Evolutionary conservation across 2,797 vertebrate species (phyloP).

Genomic region (Acrossocheilus wenchowensis): DNA sequence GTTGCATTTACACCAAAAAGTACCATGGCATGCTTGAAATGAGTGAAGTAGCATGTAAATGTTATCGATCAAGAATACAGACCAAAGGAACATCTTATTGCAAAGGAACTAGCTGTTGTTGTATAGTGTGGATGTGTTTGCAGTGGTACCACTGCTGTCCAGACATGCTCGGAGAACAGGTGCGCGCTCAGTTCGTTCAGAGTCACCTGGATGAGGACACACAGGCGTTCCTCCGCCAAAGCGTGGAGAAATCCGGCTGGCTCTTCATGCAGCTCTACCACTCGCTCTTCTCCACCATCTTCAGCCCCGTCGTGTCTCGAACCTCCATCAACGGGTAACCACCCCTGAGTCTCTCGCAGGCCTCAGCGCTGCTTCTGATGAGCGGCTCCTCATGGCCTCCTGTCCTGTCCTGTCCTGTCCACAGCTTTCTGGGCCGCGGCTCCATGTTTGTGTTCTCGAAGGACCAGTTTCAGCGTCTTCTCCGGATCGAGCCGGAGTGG

Average conservation of each 20-base stretch:
- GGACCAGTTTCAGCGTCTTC: conserved; percentile 90
- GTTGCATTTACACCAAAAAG: too few species aligned
- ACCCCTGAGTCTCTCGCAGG: not conserved
- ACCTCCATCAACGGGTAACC: conserved; percentile 96
- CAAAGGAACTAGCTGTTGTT: not conserved
- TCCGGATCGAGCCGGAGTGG: conserved; percentile 89
- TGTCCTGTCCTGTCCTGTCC: conserved; percentile 1
- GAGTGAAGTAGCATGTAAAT: too few species aligned
- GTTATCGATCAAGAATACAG: too few species aligned
- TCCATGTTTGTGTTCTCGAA: conserved; percentile 98
- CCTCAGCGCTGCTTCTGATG: not conserved
- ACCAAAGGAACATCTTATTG: not conserved
- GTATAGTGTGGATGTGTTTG: not conserved
- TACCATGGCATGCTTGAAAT: too few species aligned
- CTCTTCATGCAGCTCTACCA: conserved; percentile 95
- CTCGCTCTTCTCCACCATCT: conserved; percentile 92
- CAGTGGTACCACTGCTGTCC: conserved; percentile 93
- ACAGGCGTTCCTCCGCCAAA: conserved; percentile 88
- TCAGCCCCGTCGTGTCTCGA: conserved; percentile 93
- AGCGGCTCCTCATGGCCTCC: not conserved
- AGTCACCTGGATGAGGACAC: conserved; percentile 91
- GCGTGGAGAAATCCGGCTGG: conserved; percentile 95
- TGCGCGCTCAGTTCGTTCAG: conserved; percentile 88
- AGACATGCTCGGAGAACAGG: conserved; percentile 85
- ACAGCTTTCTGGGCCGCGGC: conserved; percentile 93